These are phyloP conservation scores for Pangasianodon hypophthalmus DNA, from an alignment of 2,113 vertebrate species.

Conservation along the genomic window DNA sequence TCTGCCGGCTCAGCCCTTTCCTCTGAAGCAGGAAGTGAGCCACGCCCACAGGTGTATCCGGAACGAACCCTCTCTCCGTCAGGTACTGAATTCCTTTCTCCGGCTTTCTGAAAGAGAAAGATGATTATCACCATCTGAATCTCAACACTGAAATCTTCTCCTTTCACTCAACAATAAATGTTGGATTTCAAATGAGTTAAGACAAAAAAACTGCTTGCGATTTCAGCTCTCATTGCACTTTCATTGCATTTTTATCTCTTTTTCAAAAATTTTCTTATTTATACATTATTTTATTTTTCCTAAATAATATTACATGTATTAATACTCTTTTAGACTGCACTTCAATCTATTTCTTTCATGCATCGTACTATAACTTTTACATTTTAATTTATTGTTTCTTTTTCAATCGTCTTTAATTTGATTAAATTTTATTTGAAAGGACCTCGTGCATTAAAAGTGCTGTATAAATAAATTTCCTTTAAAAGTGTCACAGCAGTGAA, in stretches of 20 bases:
- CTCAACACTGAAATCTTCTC: too few species aligned
- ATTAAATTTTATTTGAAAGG: too few species aligned
- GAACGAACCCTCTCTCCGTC: slow-evolving; percentile 92
- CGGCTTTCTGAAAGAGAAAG: slow-evolving; percentile 82
- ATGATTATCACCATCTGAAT: neutral
- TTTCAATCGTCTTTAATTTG: too few species aligned
- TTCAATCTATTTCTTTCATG: too few species aligned
- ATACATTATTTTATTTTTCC: neutral
- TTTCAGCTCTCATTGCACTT: neutral
- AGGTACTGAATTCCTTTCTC: slow-evolving; percentile 98
- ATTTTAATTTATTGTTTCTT: too few species aligned
- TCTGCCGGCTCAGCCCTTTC: slow-evolving; percentile 96
- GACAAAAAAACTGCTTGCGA: neutral
- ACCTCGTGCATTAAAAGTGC: too few species aligned
- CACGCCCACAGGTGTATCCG: slow-evolving; percentile 93
- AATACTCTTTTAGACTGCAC: too few species aligned
- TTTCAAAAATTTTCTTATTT: neutral
- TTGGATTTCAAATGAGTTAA: neutral
- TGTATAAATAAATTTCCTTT: too few species aligned
- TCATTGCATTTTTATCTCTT: too few species aligned
- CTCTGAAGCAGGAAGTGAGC: slow-evolving; percentile 97
- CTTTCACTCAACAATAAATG: neutral
- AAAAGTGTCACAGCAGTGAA: neutral
- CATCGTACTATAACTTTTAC: too few species aligned
- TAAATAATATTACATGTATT: neutral